These are phyloP conservation scores for Leptopilina boulardi DNA, from an alignment of 1,140 invertebrate genomes.

Conservation along the genomic window DNA sequence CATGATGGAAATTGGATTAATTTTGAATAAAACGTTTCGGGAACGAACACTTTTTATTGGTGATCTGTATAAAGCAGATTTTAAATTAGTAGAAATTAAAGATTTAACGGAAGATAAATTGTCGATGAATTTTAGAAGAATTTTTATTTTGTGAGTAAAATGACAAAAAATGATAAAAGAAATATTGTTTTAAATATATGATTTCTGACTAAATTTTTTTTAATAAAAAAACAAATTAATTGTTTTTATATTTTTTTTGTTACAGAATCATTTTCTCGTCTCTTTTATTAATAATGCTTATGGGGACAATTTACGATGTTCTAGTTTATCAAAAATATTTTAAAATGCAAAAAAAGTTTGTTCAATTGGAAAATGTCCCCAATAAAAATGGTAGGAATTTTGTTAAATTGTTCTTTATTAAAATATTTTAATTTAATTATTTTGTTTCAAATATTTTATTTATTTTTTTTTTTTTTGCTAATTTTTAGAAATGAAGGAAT, in stretches of 20 bases:
- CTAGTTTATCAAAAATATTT: slow-evolving; percentile 55
- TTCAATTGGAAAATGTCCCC: slow-evolving; percentile 51
- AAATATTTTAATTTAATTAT: background rate
- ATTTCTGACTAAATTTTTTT: slow-evolving; percentile 3
- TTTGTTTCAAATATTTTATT: slow-evolving; percentile 24
- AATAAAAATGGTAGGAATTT: slow-evolving; percentile 49
- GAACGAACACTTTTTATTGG: slow-evolving; percentile 56
- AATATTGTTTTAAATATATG: too few species aligned
- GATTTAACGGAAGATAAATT: slow-evolving; percentile 60
- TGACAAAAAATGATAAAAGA: too few species aligned
- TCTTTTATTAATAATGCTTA: slow-evolving; percentile 45
- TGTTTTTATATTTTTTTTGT: background rate
- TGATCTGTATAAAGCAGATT: slow-evolving; percentile 62
- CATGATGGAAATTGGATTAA: slow-evolving; percentile 48
- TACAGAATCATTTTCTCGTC: slow-evolving; percentile 51
- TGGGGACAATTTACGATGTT: slow-evolving; percentile 63
- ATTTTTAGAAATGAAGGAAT: slow-evolving; percentile 48
- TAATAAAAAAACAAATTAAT: background rate
- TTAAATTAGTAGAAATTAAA: slow-evolving; percentile 59
- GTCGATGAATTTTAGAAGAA: slow-evolving; percentile 29
- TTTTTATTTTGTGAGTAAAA: slow-evolving; percentile 16
- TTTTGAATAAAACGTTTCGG: slow-evolving; percentile 60
- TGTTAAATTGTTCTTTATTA: slow-evolving; percentile 4
- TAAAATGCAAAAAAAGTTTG: slow-evolving; percentile 32
- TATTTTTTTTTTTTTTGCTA: slow-evolving; percentile 26